Conservation (phyloP, 2,888 invertebrate genomes). For the Luffia ferchaultella region DNA sequence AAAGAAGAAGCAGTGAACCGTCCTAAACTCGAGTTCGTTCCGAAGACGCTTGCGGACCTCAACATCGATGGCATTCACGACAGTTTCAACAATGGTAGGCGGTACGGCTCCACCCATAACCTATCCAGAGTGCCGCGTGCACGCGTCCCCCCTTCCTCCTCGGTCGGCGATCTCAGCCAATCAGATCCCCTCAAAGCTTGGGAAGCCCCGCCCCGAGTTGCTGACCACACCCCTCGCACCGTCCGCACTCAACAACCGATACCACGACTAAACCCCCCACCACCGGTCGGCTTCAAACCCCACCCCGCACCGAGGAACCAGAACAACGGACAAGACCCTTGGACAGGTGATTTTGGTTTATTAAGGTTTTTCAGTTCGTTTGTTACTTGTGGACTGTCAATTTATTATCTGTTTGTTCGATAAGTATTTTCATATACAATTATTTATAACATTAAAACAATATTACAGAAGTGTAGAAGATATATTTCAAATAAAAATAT, state of each 20-base stretch:
- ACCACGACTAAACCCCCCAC: slow-evolving; percentile 9
- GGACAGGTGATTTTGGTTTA: slow-evolving; percentile 67
- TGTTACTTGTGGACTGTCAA: slow-evolving; percentile 14
- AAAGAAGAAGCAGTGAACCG: slow-evolving; percentile 89
- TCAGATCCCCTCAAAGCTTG: slow-evolving; percentile 47
- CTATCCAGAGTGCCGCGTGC: slow-evolving; percentile 41
- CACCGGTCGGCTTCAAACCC: slow-evolving; percentile 30
- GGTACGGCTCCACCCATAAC: slow-evolving; percentile 59
- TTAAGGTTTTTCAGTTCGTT: slow-evolving; percentile 37
- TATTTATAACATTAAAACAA: too few relatives aligned
- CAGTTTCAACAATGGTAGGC: slow-evolving; percentile 74
- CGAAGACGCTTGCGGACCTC: slow-evolving; percentile 89
- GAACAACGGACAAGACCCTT: slow-evolving; percentile 63
- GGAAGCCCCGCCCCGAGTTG: slow-evolving; percentile 31
- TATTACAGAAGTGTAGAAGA: too few relatives aligned
- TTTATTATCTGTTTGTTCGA: background rate
- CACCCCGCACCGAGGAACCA: slow-evolving; percentile 49
- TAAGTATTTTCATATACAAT: too few relatives aligned
- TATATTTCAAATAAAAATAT: too few relatives aligned
- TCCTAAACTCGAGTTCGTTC: slow-evolving; percentile 90
- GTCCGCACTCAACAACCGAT: background rate
- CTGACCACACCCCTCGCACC: slow-evolving; percentile 11
- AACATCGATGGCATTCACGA: slow-evolving; percentile 81
- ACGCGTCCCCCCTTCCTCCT: slow-evolving; percentile 28
- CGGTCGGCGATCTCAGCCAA: slow-evolving; percentile 21